phyloP scores from a whole-genome alignment of 2,888 invertebrate species.

The Girardia tigrina region DNA sequence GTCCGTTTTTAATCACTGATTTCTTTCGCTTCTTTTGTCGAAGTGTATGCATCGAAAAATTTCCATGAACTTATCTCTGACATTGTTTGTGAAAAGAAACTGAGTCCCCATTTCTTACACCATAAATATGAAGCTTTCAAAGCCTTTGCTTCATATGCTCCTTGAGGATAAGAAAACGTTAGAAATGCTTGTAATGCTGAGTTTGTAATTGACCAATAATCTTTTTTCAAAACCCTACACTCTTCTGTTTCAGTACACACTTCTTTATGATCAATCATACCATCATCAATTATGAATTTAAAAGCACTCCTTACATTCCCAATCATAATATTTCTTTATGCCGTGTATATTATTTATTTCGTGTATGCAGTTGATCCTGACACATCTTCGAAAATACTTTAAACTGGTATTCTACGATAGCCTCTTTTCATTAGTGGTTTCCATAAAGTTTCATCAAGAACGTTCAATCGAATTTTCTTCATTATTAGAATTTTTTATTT shows the following conservation, averaged over 20 bases:
- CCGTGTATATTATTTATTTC: no score
- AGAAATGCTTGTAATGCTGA: not conserved
- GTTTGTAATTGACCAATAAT: not conserved
- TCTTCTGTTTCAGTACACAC: constrained; percentile 5
- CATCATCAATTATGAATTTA: not conserved
- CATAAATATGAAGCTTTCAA: constrained; percentile 18
- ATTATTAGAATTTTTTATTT: not conserved
- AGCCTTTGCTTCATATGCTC: not conserved
- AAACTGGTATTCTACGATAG: not conserved
- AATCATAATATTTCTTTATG: not conserved
- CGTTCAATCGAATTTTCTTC: not conserved
- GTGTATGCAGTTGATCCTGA: not conserved
- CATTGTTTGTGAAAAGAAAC: not conserved
- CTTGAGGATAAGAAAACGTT: not conserved
- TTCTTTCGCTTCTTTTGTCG: not conserved
- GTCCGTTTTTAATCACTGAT: not conserved
- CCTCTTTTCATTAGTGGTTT: not conserved
- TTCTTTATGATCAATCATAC: not conserved
- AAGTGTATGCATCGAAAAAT: not conserved
- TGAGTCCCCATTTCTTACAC: not conserved
- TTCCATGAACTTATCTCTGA: not conserved
- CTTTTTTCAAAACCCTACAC: not conserved
- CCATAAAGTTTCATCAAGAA: not conserved
- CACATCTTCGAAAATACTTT: not conserved
- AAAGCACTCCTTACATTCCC: not conserved